Percentiles rank a stretch among this genome's conserved stretches.
These are phyloP conservation scores for Melanchra persicariae DNA, from an alignment of 2,888 invertebrate species.

Conservation along the genomic window DNA sequence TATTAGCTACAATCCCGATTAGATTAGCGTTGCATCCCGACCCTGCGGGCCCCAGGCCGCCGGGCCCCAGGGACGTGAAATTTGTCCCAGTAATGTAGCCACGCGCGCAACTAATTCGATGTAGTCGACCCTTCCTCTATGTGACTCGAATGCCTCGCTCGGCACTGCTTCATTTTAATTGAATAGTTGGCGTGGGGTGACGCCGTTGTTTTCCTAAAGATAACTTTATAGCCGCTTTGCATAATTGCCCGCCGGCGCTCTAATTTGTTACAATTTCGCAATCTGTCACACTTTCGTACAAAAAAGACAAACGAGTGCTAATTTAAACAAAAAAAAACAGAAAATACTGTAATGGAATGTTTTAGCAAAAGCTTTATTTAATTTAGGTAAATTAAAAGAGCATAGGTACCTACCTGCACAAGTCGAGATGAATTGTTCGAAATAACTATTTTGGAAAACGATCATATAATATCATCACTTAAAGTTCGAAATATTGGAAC, in stretches of 20 bases:
- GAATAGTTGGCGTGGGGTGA: conserved; percentile 87
- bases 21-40: conserved; percentile 89
- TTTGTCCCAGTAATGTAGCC: conserved; percentile 90
- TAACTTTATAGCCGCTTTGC: conserved; percentile 89
- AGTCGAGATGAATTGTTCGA: background rate
- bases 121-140: conserved; percentile 85
- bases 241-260: conserved; percentile 86
- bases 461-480: background rate
- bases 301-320: conserved; percentile 66
- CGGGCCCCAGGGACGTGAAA: conserved; percentile 83
- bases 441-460: background rate
- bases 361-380: background rate
- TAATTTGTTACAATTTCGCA: conserved; percentile 88
- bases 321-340: conserved; percentile 48
- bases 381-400: background rate
- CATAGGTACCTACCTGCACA: too few species aligned
- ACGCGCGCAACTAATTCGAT: conserved; percentile 90
- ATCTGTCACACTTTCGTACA: conserved; percentile 83
- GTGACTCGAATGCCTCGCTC: conserved; percentile 87
- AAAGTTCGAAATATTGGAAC: background rate
- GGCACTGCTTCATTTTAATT: conserved; percentile 89
- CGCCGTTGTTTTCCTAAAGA: conserved; percentile 87
- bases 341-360: background rate
- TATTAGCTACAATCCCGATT: conserved; percentile 90
- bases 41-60: conserved; percentile 70